Percentiles rank a stretch among this genome's conserved stretches.
phyloP scores from a whole-genome alignment of 92 coral and sea anemone genomes.

The Pocillopora grandis region DNA sequence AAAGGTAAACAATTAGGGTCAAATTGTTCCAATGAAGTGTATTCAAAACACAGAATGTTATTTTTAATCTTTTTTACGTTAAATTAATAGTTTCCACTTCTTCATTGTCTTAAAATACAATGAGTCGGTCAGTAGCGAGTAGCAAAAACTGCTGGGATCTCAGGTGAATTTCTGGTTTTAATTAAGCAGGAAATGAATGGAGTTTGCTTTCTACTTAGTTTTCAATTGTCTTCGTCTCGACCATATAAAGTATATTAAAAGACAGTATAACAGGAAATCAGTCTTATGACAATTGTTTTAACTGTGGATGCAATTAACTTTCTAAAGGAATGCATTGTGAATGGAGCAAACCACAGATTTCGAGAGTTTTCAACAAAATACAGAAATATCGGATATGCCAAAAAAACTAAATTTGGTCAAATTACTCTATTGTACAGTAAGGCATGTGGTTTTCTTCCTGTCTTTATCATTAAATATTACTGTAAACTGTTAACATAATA shows the following conservation, averaged over 20 bases:
- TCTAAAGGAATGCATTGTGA: background rate
- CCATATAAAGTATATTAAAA: background rate
- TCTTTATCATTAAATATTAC: constrained; percentile 18
- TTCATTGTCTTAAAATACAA: constrained; percentile 4
- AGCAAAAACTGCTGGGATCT: background rate
- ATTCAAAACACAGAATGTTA: constrained; percentile 23
- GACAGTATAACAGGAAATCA: background rate
- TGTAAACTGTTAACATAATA: background rate
- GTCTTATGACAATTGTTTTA: background rate
- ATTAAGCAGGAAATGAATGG: background rate
- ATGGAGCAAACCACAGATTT: background rate
- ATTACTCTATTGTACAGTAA: background rate
- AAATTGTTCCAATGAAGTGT: background rate
- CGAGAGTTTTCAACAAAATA: too few relatives aligned
- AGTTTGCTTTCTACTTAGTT: too few relatives aligned
- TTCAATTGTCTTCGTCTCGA: background rate
- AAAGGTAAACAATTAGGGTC: constrained; percentile 2
- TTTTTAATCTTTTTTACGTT: constrained; percentile 8
- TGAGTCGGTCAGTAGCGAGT: constrained; percentile 2
- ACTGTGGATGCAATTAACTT: background rate
- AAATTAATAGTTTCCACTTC: constrained; percentile 11
- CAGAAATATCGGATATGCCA: too few relatives aligned
- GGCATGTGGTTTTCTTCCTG: background rate
- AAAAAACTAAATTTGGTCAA: too few relatives aligned
- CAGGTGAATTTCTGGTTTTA: background rate